Percentiles rank a stretch among this genome's conserved stretches.
Evolutionary conservation across 2,797 vertebrate genomes (phyloP).

Genomic region (Tiaroga cobitis): DNA sequence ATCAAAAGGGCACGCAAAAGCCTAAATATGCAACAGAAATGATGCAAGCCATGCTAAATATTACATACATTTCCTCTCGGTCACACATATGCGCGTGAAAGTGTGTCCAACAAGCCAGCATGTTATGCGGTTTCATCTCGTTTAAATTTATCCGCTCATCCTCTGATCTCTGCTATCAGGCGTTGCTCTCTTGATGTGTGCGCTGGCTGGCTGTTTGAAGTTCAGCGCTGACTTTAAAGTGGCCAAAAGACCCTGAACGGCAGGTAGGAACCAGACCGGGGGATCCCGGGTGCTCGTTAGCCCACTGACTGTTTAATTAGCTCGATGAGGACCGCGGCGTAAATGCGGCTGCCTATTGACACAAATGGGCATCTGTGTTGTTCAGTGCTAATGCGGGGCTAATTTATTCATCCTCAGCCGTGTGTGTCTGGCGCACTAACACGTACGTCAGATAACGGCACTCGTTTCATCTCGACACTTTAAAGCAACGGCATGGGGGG

Average conservation of each 20-base stretch:
- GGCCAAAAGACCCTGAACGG: constrained; percentile 73
- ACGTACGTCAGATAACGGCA: constrained; percentile 65
- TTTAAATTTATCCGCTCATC: constrained; percentile 71
- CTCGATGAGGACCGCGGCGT: constrained; percentile 34
- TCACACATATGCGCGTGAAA: background rate
- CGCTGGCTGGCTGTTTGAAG: constrained; percentile 75
- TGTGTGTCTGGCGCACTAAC: constrained; percentile 59
- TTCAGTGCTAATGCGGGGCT: constrained; percentile 68
- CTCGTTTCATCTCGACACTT: constrained; percentile 41
- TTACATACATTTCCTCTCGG: background rate
- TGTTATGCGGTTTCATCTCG: constrained; percentile 59
- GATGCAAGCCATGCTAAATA: constrained; percentile 4
- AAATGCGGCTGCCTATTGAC: constrained; percentile 25
- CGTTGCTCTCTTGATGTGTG: constrained; percentile 55
- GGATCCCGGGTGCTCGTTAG: constrained; percentile 54
- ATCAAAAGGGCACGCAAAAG: constrained; percentile 5
- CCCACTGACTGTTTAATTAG: constrained; percentile 75
- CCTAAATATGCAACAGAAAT: background rate
- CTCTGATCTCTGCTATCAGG: constrained; percentile 62
- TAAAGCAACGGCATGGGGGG: constrained; percentile 14
- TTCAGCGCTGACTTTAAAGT: constrained; percentile 78
- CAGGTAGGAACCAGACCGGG: constrained; percentile 73
- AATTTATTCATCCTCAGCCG: constrained; percentile 69
- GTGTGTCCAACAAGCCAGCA: constrained; percentile 17
- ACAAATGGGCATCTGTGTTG: constrained; percentile 69